Conservation (phyloP, 2,797 vertebrate genomes). For the Pseudomugil tenellus region DNA sequence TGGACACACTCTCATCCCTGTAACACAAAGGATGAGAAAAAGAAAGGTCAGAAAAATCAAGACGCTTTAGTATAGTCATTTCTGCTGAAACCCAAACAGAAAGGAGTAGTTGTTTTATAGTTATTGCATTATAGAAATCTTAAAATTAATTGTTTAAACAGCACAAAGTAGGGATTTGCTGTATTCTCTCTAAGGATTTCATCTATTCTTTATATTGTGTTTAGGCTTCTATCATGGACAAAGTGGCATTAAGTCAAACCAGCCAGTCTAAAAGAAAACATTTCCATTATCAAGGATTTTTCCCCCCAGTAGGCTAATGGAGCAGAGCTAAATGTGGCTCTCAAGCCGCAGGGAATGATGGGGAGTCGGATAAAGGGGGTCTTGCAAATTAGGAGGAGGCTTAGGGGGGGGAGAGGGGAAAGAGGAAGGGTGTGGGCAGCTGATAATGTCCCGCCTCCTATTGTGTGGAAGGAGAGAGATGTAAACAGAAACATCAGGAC, state of each 20-base stretch:
- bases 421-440: conserved; percentile 63
- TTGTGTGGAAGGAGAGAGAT: conserved; percentile 60
- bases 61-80: conserved; percentile 35
- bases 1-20: conserved; percentile 26
- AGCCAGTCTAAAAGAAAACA: conserved; percentile 34
- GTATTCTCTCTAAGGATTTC: too few species aligned
- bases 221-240: conserved; percentile 23
- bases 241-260: conserved; percentile 35
- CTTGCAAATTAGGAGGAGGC: conserved; percentile 59
- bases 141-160: conserved; percentile 17
- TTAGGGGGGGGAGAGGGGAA: conserved; percentile 22
- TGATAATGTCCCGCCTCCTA: conserved; percentile 65
- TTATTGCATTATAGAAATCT: conserved; percentile 7
- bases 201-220: conserved; percentile 32
- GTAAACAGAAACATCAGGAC: conserved; percentile 51
- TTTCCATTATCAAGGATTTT: conserved; percentile 53
- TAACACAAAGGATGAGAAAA: conserved; percentile 13
- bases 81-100: conserved; percentile 22
- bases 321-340: conserved; percentile 70
- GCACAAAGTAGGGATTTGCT: conserved; percentile 11
- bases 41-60: conserved; percentile 36
- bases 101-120: conserved; percentile 7
- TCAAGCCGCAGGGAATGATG: conserved; percentile 60
- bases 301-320: conserved; percentile 60
- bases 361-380: conserved; percentile 65